These are phyloP conservation scores for Catocala sponsa DNA, from an alignment of 2,888 invertebrate species.

Conservation along the genomic window DNA sequence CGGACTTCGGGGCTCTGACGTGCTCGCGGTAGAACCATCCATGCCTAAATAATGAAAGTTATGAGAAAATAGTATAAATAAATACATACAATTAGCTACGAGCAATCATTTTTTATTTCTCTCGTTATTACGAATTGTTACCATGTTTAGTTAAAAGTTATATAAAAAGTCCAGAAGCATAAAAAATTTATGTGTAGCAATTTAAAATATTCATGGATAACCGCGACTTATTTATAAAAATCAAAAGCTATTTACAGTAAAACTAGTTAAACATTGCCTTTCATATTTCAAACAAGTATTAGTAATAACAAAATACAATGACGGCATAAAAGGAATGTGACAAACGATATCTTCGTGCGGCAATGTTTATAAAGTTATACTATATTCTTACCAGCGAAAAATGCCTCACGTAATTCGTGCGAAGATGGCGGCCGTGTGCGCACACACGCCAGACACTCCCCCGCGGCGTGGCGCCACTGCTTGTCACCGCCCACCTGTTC, in stretches of 20 bases:
- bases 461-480: slow-evolving; percentile 71
- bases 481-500: slow-evolving; percentile 28
- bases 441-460: slow-evolving; percentile 78
- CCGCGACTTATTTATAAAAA: no score
- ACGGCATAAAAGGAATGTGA: not conserved
- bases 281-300: not conserved
- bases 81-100: not conserved
- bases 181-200: no score
- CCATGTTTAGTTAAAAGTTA: no score
- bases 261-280: slow-evolving; percentile 2
- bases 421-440: slow-evolving; percentile 77
- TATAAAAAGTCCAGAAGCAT: no score
- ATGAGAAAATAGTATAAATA: no score
- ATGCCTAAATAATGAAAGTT: slow-evolving; percentile 46
- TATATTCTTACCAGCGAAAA: slow-evolving; percentile 74
- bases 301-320: not conserved
- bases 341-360: not conserved
- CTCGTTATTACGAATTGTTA: no score
- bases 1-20: slow-evolving; percentile 52
- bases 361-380: slow-evolving; percentile 2
- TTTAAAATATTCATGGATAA: no score
- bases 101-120: no score
- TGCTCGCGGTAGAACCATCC: slow-evolving; percentile 46
- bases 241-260: not conserved
- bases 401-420: slow-evolving; percentile 81